phyloP scores from a whole-genome alignment of 2,797 vertebrate genomes.

The Ptychadena robeensis region DNA sequence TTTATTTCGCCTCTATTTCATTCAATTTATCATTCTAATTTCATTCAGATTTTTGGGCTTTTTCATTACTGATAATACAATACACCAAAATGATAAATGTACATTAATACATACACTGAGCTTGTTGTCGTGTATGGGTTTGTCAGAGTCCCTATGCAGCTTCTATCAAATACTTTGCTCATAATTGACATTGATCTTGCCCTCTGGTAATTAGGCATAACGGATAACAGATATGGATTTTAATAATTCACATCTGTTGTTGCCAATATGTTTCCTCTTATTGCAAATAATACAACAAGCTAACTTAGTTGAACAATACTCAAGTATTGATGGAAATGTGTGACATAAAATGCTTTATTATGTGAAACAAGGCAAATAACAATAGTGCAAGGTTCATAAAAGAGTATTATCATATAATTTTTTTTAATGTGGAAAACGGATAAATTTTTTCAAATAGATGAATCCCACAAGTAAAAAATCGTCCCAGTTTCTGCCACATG shows the following conservation, averaged over 20 bases:
- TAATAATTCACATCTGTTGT: neutral
- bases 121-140: neutral
- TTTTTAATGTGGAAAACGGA: neutral
- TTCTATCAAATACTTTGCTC: neutral
- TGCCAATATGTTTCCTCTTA: neutral
- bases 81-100: neutral
- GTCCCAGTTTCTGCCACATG: neutral
- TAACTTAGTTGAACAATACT: neutral
- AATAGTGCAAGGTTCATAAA: neutral
- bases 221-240: neutral
- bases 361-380: neutral
- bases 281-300: neutral
- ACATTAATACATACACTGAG: neutral
- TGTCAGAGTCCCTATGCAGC: neutral
- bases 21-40: neutral
- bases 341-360: neutral
- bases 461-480: neutral
- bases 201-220: neutral
- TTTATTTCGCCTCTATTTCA: no score
- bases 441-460: neutral
- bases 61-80: neutral
- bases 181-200: neutral
- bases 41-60: neutral
- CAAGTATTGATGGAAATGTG: neutral
- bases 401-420: neutral